Base-by-base conservation (phyloP, 2,113 vertebrate species). In the Hippoglossus stenolepis region DNA sequence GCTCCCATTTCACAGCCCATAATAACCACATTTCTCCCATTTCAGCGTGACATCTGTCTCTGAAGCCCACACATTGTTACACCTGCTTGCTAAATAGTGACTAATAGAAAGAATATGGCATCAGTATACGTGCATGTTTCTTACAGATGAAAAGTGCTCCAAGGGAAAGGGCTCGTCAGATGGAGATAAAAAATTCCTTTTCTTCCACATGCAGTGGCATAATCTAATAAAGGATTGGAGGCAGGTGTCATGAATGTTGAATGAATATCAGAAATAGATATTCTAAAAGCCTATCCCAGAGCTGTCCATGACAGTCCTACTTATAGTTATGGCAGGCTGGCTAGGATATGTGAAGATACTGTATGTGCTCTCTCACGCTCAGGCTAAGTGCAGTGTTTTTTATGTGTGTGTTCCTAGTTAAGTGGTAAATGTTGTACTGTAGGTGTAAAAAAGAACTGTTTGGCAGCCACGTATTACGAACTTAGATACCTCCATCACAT, bases 261-360 rank as follows among this genome's bases (percentile, higher is more conserved):
- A 93, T 93, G 92, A 85, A 88, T 59, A 83, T 93, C 89, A 90
- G 87, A 90, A 93, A 93, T 91, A 92, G 91, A 92, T 90, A 92
- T 87, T 88, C 89, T 92, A 85, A 92, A 93, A 93, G 91, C 90
- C 90, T 68, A 51, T 86, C 83, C 83, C 85, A 80, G 83, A 87
- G 86, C 82, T 68, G 38, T 84, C 71, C 80, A 80, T 84, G 87
- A 62, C 83, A 62, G 85, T 77, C 77, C 89, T 90, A 90, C 91
- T 92, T 89, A 87, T 90, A 93, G 91, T 65, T 68, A 79, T 20
- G 69, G 57, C 35, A 77, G 83, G 63, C 79, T 73, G 66, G 56
- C 71, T 21, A 15, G 61, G 73, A 76, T 72, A 83, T 83, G 82
- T 78, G 21, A 86, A 87, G 79, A 77, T 56, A 59, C 69, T 80